A percentile compares a stretch with the other conserved stretches of the same genome.
Evolutionary conservation across 2,888 invertebrate species (phyloP).

Genomic region (Phasia obesa): DNA sequence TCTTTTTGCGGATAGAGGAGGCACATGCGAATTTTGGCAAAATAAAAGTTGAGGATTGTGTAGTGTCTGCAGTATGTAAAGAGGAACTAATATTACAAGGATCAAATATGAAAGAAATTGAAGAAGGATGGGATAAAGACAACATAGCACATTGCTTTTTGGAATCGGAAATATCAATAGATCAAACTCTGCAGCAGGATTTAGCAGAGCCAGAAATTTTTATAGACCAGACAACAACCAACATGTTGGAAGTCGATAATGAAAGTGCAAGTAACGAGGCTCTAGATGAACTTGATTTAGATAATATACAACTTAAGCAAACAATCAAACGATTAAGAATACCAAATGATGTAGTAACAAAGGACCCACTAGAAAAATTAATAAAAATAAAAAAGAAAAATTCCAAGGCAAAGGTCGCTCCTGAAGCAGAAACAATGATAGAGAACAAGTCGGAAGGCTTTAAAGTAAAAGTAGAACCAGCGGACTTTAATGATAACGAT

Average conservation of each 20-base stretch:
- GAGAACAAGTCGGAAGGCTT: background rate
- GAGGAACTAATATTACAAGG: background rate
- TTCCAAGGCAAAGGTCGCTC: background rate
- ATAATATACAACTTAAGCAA: constrained; percentile 19
- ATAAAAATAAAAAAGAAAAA: constrained; percentile 12
- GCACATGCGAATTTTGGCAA: constrained; percentile 40
- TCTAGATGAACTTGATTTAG: constrained; percentile 18
- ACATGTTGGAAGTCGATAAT: background rate
- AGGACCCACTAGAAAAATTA: constrained; percentile 42
- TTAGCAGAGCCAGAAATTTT: constrained; percentile 22
- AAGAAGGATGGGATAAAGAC: background rate
- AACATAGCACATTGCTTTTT: constrained; percentile 1
- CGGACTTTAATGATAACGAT: background rate
- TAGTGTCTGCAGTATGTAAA: background rate
- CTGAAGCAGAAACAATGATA: background rate
- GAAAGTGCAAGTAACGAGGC: background rate
- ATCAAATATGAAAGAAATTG: background rate
- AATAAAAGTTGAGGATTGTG: constrained; percentile 33
- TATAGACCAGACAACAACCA: background rate
- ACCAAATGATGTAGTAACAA: background rate
- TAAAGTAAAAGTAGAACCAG: constrained; percentile 21
- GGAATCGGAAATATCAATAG: constrained; percentile 33
- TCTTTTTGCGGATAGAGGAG: constrained; percentile 53
- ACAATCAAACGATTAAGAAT: constrained; percentile 7
- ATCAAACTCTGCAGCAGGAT: background rate